phyloP scores from a whole-genome alignment of 2,797 vertebrate genomes.

The Paguma larvata region DNA sequence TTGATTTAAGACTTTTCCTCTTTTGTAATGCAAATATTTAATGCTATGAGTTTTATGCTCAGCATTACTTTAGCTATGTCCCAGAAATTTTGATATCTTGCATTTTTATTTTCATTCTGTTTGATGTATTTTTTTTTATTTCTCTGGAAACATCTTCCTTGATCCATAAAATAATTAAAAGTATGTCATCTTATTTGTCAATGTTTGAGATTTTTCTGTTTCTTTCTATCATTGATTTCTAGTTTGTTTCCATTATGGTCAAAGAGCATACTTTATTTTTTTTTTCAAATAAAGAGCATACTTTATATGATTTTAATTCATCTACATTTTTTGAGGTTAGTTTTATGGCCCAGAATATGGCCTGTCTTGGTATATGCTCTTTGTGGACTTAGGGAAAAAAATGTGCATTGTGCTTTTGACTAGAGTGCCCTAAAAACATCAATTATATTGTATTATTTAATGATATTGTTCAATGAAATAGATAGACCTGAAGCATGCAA shows the following conservation, averaged over 20 bases:
- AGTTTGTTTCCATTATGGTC: background rate
- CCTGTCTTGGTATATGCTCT: background rate
- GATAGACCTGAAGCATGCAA: background rate
- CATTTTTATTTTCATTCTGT: slow-evolving; percentile 6
- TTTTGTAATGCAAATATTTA: slow-evolving; percentile 34
- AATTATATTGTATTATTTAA: background rate
- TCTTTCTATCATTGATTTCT: slow-evolving; percentile 20
- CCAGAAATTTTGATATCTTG: background rate
- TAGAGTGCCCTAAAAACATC: background rate
- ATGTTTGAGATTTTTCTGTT: background rate
- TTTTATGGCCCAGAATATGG: background rate
- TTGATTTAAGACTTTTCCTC: background rate
- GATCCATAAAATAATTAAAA: background rate
- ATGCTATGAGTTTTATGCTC: slow-evolving; percentile 41
- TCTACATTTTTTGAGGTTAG: background rate
- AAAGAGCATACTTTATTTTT: background rate
- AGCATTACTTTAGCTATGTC: background rate
- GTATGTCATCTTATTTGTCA: background rate
- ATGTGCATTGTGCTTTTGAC: background rate
- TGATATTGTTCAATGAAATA: slow-evolving; percentile 15
- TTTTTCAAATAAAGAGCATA: background rate
- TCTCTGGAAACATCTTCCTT: background rate
- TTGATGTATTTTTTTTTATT: slow-evolving; percentile 20
- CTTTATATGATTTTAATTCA: background rate
- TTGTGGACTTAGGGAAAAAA: background rate